Conservation (phyloP, 2,888 invertebrate genomes). For the Nephrotoma flavescens region DNA sequence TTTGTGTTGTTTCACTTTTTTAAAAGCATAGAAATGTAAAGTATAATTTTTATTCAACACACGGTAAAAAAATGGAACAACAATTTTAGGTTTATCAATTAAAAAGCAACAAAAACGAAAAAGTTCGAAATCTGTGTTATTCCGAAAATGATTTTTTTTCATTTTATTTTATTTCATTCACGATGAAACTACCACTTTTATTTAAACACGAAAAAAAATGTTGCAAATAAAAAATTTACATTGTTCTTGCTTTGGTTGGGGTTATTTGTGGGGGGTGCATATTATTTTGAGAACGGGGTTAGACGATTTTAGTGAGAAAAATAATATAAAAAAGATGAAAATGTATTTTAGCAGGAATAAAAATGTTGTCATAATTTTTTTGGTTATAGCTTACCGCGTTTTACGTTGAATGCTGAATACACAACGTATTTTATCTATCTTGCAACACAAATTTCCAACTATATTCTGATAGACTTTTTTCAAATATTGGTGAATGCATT, state of each 20-base stretch:
- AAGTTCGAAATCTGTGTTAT: background rate
- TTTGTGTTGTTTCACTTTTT: background rate
- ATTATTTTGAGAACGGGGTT: background rate
- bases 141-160: background rate
- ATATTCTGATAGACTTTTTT: background rate
- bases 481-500: background rate
- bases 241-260: background rate
- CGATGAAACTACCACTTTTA: background rate
- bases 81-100: background rate
- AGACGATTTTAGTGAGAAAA: background rate
- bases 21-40: background rate
- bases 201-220: background rate
- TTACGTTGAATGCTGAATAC: background rate
- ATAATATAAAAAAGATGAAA: background rate
- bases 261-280: background rate
- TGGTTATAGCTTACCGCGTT: background rate
- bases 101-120: background rate
- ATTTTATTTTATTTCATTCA: background rate
- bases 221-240: background rate
- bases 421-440: background rate
- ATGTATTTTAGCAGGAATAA: background rate
- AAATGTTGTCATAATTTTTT: background rate
- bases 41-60: background rate
- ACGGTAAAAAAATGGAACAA: background rate
- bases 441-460: background rate